Percentiles rank a stretch among this genome's conserved stretches.
Evolutionary conservation across 2,797 vertebrate species (phyloP).

Genomic region (Lacerta viridis): DNA sequence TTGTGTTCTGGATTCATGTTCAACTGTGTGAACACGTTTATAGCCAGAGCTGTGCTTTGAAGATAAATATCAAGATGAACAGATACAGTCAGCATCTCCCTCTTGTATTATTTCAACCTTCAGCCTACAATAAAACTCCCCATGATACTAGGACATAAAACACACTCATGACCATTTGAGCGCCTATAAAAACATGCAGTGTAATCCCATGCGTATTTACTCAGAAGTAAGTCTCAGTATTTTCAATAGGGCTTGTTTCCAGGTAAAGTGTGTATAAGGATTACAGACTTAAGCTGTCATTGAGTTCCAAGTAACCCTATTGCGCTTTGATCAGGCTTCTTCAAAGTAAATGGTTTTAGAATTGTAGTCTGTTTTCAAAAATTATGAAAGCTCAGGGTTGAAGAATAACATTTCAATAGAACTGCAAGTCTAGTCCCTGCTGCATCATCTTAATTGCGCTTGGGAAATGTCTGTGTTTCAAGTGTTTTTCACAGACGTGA

Average conservation of each 20-base stretch:
- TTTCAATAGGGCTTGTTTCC: neutral
- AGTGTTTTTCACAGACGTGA: neutral
- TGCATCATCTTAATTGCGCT: neutral
- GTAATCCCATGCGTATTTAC: neutral
- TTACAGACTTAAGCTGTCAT: neutral
- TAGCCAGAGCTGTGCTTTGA: constrained; percentile 57
- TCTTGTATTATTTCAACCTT: constrained; percentile 30
- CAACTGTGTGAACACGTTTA: constrained; percentile 48
- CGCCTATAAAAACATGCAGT: neutral
- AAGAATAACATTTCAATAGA: constrained; percentile 12
- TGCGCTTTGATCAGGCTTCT: neutral
- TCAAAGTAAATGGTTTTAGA: neutral
- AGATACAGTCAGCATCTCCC: constrained; percentile 40
- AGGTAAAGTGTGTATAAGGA: neutral
- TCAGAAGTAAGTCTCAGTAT: neutral
- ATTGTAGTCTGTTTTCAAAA: neutral
- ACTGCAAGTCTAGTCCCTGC: neutral
- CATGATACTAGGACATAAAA: neutral
- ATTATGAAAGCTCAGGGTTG: neutral
- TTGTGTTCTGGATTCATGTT: constrained; percentile 45
- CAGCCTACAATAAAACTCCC: constrained; percentile 16
- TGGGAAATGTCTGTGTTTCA: neutral
- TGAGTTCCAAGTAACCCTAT: neutral
- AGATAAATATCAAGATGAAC: constrained; percentile 52
- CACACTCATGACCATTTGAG: neutral